Conservation (phyloP, 2,113 vertebrate species). For the Sander lucioperca region DNA sequence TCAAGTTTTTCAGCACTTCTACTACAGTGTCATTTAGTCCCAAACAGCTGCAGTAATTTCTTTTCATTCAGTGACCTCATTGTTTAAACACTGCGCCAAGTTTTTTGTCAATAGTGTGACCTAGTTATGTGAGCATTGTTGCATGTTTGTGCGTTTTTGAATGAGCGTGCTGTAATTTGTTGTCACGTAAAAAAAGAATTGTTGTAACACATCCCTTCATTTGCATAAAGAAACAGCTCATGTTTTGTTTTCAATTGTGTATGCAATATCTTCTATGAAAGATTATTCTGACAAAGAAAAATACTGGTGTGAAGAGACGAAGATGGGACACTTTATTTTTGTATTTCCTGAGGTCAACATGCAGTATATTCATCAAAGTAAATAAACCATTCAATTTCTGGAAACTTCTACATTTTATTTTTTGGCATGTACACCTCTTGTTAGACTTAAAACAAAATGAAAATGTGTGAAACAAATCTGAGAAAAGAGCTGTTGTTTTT, state of each 20-base stretch:
- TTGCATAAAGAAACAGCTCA: not conserved
- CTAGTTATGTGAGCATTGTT: slow-evolving; percentile 49
- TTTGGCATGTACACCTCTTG: not conserved
- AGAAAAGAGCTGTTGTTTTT: not conserved
- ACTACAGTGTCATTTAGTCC: not conserved
- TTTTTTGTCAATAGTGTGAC: slow-evolving; percentile 25
- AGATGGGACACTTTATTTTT: slow-evolving; percentile 68
- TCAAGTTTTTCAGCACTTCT: not conserved
- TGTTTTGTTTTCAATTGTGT: slow-evolving; percentile 15
- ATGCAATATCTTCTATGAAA: slow-evolving; percentile 31
- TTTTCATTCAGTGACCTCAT: slow-evolving; percentile 4
- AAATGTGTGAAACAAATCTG: not conserved
- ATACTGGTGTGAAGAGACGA: slow-evolving; percentile 30
- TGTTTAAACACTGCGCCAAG: not conserved
- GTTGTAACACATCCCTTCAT: slow-evolving; percentile 31
- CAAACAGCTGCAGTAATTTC: not conserved
- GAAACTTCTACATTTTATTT: slow-evolving; percentile 36
- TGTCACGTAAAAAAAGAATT: not conserved
- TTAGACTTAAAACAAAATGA: slow-evolving; percentile 5
- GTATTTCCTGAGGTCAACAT: slow-evolving; percentile 53
- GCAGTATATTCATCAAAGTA: slow-evolving; percentile 47
- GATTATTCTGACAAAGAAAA: slow-evolving; percentile 11
- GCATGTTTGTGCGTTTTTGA: slow-evolving; percentile 60
- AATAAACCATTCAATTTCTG: slow-evolving; percentile 70
- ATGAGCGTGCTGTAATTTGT: slow-evolving; percentile 51